Evolutionary conservation across 2,888 invertebrate genomes (phyloP).

Genomic region (Desoria tigrina): DNA sequence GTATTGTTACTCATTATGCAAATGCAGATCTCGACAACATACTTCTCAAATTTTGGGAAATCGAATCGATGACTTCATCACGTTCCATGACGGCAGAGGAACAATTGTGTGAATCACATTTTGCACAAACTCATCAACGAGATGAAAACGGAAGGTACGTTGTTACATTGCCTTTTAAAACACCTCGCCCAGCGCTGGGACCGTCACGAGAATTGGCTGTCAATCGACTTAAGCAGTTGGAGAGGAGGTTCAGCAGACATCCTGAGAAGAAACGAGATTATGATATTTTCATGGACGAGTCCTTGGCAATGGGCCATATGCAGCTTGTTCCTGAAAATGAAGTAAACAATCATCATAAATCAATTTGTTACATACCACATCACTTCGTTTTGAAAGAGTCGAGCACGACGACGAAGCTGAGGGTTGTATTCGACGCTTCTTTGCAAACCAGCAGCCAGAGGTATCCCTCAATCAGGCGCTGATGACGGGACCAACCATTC

Average conservation of each 20-base stretch:
- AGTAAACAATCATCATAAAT: too few relatives aligned
- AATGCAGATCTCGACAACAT: too few relatives aligned
- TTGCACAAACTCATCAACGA: neutral
- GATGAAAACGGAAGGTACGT: constrained; percentile 6
- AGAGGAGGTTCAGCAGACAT: constrained; percentile 2
- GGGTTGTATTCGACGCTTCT: constrained; percentile 44
- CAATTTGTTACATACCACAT: constrained; percentile 32
- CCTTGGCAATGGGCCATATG: constrained; percentile 26
- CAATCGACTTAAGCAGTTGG: constrained; percentile 7
- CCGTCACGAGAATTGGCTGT: neutral
- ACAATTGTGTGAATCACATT: constrained; percentile 23
- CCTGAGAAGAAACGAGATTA: constrained; percentile 15
- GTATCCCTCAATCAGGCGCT: constrained; percentile 55
- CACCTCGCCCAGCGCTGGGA: neutral
- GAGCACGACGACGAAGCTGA: constrained; percentile 35
- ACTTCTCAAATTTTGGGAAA: too few relatives aligned
- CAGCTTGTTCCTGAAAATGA: too few relatives aligned
- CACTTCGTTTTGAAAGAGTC: constrained; percentile 34
- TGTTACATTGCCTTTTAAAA: constrained; percentile 6
- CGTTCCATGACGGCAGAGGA: constrained; percentile 16
- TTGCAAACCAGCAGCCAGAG: constrained; percentile 18
- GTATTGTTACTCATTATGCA: too few relatives aligned
- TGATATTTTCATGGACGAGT: constrained; percentile 25
- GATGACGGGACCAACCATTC: constrained; percentile 54
- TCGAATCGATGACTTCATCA: too few relatives aligned